Percentiles rank a stretch among this genome's conserved stretches.
phyloP scores from a whole-genome alignment of 2,113 vertebrate species.

The Colius striatus region DNA sequence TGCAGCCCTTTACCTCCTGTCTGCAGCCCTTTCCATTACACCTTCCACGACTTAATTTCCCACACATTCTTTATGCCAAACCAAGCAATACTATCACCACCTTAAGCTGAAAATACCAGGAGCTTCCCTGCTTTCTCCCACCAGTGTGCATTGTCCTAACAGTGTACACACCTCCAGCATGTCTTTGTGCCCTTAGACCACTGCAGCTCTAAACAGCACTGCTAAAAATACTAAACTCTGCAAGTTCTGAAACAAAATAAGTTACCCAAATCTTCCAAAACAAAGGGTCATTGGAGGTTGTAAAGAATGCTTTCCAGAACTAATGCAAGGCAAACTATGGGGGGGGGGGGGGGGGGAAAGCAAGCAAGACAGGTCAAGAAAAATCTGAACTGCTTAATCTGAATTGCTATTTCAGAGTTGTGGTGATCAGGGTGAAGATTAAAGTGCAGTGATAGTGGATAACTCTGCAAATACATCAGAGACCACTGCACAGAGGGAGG shows the following conservation, averaged over 20 bases:
- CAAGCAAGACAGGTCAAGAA: no score
- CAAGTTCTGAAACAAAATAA: background rate
- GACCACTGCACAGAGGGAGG: background rate
- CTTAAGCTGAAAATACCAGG: rapidly evolving
- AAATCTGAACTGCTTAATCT: background rate
- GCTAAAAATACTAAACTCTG: rapidly evolving
- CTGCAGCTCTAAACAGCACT: background rate
- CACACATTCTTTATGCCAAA: rapidly evolving
- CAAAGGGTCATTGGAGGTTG: rapidly evolving
- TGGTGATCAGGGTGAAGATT: background rate
- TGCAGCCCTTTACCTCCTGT: background rate
- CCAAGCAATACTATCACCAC: background rate
- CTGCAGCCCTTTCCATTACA: background rate
- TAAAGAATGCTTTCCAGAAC: background rate
- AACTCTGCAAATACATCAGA: background rate
- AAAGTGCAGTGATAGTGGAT: background rate
- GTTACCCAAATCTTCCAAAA: background rate
- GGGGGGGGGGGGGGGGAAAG: background rate
- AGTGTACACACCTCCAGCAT: background rate
- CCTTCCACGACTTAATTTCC: background rate
- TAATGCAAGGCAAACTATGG: background rate
- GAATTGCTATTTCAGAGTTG: background rate
- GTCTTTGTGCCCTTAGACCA: background rate
- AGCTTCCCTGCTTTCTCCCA: background rate
- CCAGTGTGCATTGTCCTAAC: rapidly evolving